Percentiles rank a stretch among this genome's conserved stretches.
Evolutionary conservation across 2,797 vertebrate species (phyloP).

Genomic region (Aratinga solstitialis): DNA sequence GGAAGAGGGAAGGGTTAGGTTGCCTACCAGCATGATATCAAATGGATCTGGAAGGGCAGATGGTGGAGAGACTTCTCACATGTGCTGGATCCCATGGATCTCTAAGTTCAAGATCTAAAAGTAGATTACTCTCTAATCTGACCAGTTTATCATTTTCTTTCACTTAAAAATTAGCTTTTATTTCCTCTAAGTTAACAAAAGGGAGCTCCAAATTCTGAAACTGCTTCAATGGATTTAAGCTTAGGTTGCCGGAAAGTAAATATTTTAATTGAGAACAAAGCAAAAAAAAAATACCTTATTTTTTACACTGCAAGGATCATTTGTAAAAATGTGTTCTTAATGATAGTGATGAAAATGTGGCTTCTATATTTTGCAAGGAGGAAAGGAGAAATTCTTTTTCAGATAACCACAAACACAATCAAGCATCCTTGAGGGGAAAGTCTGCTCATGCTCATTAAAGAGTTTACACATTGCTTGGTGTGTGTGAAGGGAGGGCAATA

Average conservation of each 20-base stretch:
- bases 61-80: background rate
- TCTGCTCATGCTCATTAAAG: background rate
- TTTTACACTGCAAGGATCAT: background rate
- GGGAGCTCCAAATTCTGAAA: background rate
- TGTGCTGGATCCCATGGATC: background rate
- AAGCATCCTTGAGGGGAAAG: background rate
- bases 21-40: background rate
- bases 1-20: background rate
- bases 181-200: background rate
- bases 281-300: accelerated
- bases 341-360: background rate
- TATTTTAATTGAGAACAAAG: background rate
- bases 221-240: background rate
- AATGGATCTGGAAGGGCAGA: background rate
- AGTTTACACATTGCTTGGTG: background rate
- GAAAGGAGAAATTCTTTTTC: background rate
- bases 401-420: background rate
- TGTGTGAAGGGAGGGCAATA: background rate
- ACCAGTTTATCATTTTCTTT: background rate
- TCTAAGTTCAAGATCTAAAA: background rate
- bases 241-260: background rate
- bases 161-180: background rate
- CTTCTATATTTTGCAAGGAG: background rate
- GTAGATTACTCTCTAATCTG: background rate
- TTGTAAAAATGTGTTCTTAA: background rate